phyloP scores from a whole-genome alignment of 2,113 vertebrate species.

The Formicarius rufipectus region DNA sequence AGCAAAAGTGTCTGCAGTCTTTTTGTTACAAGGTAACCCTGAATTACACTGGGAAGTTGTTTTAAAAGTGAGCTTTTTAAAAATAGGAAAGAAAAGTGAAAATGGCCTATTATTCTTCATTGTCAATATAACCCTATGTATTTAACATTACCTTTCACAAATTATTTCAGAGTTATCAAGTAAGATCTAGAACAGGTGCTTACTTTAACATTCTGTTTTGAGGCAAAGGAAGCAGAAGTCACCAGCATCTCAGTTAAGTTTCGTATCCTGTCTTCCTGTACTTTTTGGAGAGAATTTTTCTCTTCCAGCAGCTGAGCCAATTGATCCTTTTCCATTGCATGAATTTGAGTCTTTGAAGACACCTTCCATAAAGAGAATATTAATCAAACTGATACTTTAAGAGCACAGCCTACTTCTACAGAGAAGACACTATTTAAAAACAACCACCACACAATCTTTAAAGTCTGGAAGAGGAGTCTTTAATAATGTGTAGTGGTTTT shows the following conservation, averaged over 20 bases:
- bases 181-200: neutral
- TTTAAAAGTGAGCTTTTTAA: neutral
- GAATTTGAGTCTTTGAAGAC: conserved; percentile 85
- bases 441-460: neutral
- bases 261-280: conserved; percentile 86
- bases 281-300: conserved; percentile 89
- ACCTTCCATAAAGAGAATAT: conserved; percentile 72
- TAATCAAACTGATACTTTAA: neutral
- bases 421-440: neutral
- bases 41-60: neutral
- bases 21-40: neutral
- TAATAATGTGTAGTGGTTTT: too few relatives aligned
- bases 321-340: conserved; percentile 86
- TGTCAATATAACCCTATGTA: neutral
- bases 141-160: neutral
- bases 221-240: conserved; percentile 78
- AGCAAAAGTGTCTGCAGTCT: neutral
- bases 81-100: neutral
- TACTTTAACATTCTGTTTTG: conserved; percentile 77
- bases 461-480: neutral
- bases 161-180: neutral
- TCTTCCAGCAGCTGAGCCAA: conserved; percentile 88
- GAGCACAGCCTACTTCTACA: neutral
- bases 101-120: neutral
- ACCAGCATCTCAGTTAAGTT: conserved; percentile 90